Percentiles rank a stretch among this genome's conserved stretches.
Evolutionary conservation across 1,140 invertebrate genomes (phyloP).

Genomic region (Procambarus clarkii): DNA sequence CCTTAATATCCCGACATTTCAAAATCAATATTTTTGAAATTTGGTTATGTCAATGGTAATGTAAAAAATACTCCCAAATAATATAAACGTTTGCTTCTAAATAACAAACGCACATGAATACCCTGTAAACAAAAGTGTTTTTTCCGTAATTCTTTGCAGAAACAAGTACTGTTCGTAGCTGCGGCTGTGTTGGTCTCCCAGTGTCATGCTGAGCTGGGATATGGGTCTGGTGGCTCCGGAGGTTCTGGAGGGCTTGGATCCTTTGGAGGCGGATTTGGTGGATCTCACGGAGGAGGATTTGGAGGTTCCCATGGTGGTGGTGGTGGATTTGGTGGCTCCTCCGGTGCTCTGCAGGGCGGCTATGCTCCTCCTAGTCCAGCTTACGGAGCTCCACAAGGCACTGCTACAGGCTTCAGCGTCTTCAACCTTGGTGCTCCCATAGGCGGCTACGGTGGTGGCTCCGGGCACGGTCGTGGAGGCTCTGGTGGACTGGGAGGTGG

Average conservation of each 20-base stretch:
- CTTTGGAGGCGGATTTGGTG: background rate
- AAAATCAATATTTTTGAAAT: too few species aligned
- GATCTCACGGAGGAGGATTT: background rate
- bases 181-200: background rate
- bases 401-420: background rate
- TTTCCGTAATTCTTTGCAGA: background rate
- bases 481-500: background rate
- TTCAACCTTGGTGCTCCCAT: background rate
- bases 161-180: background rate
- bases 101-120: too few species aligned
- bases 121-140: too few species aligned
- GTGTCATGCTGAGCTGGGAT: background rate
- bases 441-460: background rate
- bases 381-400: background rate
- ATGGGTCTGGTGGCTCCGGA: too few species aligned
- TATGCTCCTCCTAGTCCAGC: background rate
- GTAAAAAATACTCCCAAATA: too few species aligned
- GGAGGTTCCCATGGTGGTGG: background rate
- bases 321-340: background rate
- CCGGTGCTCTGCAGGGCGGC: background rate
- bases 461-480: background rate
- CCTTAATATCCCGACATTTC: too few species aligned
- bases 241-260: background rate
- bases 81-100: too few species aligned
- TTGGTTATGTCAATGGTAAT: too few species aligned